Conservation (phyloP, 1,140 invertebrate species). For the Diachasmimorpha longicaudata region DNA sequence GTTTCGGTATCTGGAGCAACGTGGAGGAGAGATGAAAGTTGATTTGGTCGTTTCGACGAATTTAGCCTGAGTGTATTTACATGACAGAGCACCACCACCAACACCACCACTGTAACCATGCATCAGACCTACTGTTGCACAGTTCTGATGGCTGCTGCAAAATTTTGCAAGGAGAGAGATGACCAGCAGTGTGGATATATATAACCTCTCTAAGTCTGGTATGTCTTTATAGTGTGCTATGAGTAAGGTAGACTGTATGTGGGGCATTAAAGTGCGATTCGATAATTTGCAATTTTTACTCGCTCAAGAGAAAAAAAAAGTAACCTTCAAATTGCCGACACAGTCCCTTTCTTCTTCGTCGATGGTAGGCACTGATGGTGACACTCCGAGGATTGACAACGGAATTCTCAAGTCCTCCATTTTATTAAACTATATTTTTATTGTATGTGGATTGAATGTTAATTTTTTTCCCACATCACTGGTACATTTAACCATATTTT, state of each 20-base stretch:
- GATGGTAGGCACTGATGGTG: background rate
- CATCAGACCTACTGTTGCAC: background rate
- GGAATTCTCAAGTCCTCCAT: background rate
- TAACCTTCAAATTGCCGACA: background rate
- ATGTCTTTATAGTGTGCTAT: background rate
- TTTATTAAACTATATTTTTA: background rate
- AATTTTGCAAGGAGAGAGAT: background rate
- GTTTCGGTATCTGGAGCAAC: background rate
- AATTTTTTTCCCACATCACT: background rate
- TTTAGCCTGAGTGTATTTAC: slow-evolving; percentile 1
- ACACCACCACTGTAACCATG: background rate
- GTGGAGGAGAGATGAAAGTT: background rate
- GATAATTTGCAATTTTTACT: too few species aligned
- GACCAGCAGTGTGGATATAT: background rate
- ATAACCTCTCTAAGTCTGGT: background rate
- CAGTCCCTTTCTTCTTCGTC: background rate
- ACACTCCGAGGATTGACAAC: background rate
- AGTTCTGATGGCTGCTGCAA: background rate
- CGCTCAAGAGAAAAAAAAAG: too few species aligned
- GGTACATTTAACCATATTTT: background rate
- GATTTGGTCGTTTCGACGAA: background rate
- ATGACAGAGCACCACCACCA: background rate
- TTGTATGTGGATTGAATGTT: background rate
- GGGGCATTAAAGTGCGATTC: too few species aligned
- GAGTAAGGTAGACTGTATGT: background rate